phyloP scores from a whole-genome alignment of 2,888 invertebrate species.

The Apotomis betuletana region DNA sequence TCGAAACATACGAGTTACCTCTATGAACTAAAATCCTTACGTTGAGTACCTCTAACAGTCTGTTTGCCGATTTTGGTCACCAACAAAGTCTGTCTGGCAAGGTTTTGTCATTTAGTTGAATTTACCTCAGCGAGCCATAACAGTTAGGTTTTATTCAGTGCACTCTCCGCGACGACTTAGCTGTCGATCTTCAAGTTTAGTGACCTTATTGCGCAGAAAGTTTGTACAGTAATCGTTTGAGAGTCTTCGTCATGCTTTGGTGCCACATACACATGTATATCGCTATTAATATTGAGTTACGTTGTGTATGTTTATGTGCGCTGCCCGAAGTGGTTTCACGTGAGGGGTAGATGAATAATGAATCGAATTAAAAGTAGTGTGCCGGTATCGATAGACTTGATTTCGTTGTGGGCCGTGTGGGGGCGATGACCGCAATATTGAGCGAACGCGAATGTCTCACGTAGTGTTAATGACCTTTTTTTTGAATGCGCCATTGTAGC shows the following conservation, averaged over 20 bases:
- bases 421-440: conserved; percentile 82
- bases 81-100: not conserved
- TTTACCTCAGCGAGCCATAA: conserved; percentile 26
- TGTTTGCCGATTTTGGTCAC: conserved; percentile 7
- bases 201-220: conserved; percentile 55
- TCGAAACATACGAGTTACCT: not conserved
- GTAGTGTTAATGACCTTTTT: conserved; percentile 82
- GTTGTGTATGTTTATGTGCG: conserved; percentile 33
- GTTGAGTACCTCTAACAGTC: not conserved
- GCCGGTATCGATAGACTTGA: conserved; percentile 40
- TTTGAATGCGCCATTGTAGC: conserved; percentile 74
- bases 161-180: conserved; percentile 53
- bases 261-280: conserved; percentile 35
- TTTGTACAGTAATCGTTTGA: conserved; percentile 48
- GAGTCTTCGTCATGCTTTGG: conserved; percentile 37
- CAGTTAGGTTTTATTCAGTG: conserved; percentile 39
- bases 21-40: no score
- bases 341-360: conserved; percentile 30
- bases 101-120: conserved; percentile 10
- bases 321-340: conserved; percentile 26
- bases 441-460: conserved; percentile 82
- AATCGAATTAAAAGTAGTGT: conserved; percentile 39
- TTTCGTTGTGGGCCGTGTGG: conserved; percentile 60
- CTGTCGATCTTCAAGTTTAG: conserved; percentile 57
- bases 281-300: conserved; percentile 34